Percentiles rank a stretch among this genome's conserved stretches.
Evolutionary conservation across 2,113 vertebrate genomes (phyloP).

Genomic region (Isichthys henryi): DNA sequence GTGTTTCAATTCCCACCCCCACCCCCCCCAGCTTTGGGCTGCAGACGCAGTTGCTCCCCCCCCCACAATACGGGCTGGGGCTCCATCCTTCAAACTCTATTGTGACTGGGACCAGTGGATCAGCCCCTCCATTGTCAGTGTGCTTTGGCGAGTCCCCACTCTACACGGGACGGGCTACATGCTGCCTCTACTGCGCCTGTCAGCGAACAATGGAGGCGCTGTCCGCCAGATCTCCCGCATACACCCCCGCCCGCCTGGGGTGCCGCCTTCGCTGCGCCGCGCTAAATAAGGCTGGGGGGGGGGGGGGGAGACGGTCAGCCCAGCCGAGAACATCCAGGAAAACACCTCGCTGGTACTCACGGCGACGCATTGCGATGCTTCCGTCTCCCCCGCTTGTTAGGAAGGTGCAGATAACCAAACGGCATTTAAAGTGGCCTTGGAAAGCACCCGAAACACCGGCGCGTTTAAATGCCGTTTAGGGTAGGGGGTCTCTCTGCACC

Average conservation of each 20-base stretch:
- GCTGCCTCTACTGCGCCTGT: slow-evolving; percentile 50
- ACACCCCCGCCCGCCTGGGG: slow-evolving; percentile 24
- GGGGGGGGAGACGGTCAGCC: neutral
- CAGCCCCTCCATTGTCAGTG: slow-evolving; percentile 61
- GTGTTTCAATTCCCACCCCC: slow-evolving; percentile 58
- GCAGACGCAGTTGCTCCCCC: slow-evolving; percentile 48
- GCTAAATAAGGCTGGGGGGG: neutral
- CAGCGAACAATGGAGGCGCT: slow-evolving; percentile 60
- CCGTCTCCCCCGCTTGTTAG: neutral
- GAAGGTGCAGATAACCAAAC: neutral
- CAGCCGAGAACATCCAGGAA: slow-evolving; percentile 23
- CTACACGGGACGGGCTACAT: slow-evolving; percentile 59
- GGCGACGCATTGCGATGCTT: slow-evolving; percentile 9
- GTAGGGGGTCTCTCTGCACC: no score
- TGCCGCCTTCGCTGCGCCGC: slow-evolving; percentile 20
- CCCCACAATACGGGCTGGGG: slow-evolving; percentile 47
- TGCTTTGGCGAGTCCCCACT: slow-evolving; percentile 55
- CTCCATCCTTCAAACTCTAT: slow-evolving; percentile 56
- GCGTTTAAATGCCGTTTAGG: neutral
- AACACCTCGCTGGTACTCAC: neutral
- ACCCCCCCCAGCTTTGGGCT: slow-evolving; percentile 52
- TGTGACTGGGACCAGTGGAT: slow-evolving; percentile 60
- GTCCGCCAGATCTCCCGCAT: slow-evolving; percentile 57
- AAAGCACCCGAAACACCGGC: neutral
- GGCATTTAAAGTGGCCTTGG: neutral